Evolutionary conservation across 2,113 vertebrate genomes (phyloP).

Genomic region (Larimichthys polyactis): DNA sequence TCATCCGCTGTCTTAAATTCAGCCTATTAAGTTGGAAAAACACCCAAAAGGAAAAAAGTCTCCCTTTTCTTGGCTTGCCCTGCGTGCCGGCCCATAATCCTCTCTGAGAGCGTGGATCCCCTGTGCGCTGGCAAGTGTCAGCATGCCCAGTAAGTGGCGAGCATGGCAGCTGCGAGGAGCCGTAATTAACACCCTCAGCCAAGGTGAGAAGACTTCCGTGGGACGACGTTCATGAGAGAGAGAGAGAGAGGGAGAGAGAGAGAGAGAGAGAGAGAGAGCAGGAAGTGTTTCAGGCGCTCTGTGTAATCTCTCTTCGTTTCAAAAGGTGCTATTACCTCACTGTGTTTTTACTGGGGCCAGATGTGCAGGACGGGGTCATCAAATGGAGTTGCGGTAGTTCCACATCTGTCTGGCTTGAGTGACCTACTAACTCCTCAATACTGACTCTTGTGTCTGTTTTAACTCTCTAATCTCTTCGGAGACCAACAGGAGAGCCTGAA

Average conservation of each 20-base stretch:
- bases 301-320: slow-evolving; percentile 77
- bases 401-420: slow-evolving; percentile 78
- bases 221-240: slow-evolving; percentile 71
- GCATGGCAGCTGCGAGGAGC: slow-evolving; percentile 74
- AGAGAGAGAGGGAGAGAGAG: slow-evolving; percentile 61
- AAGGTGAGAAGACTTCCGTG: slow-evolving; percentile 82
- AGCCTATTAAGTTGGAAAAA: slow-evolving; percentile 56
- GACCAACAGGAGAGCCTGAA: not conserved
- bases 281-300: slow-evolving; percentile 75
- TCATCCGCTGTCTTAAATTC: slow-evolving; percentile 31
- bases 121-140: slow-evolving; percentile 71
- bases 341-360: slow-evolving; percentile 82
- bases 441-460: slow-evolving; percentile 24
- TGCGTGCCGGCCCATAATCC: slow-evolving; percentile 73
- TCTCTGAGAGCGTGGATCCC: slow-evolving; percentile 76
- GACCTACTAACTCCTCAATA: slow-evolving; percentile 37
- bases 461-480: slow-evolving; percentile 37
- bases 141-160: slow-evolving; percentile 78
- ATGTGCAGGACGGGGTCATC: slow-evolving; percentile 82
- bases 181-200: slow-evolving; percentile 83
- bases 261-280: slow-evolving; percentile 71
- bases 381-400: slow-evolving; percentile 73
- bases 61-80: slow-evolving; percentile 44
- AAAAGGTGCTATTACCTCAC: slow-evolving; percentile 80
- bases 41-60: slow-evolving; percentile 56